These are phyloP conservation scores for Rhyacophila brunnea DNA, from an alignment of 1,140 invertebrate genomes.

Conservation along the genomic window DNA sequence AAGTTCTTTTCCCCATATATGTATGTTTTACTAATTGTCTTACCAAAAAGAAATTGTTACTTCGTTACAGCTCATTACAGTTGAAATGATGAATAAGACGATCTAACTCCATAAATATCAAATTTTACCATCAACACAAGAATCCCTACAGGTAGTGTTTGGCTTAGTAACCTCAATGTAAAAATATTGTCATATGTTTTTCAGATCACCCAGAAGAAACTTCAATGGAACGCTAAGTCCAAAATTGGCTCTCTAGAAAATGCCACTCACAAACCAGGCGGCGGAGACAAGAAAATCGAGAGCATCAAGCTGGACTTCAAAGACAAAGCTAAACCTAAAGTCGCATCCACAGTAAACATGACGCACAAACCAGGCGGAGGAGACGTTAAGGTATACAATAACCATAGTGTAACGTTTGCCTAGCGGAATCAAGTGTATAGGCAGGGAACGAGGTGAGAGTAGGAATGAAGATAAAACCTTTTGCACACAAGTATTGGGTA, in stretches of 20 bases:
- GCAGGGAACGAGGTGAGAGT: conserved; percentile 1
- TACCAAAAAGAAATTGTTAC: no score
- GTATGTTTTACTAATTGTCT: no score
- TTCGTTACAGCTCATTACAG: no score
- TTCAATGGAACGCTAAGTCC: conserved; percentile 90
- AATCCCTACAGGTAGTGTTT: no score
- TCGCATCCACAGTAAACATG: conserved; percentile 90
- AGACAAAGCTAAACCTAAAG: conserved; percentile 87
- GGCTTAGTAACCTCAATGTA: no score
- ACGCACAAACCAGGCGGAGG: conserved; percentile 87
- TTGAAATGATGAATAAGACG: no score
- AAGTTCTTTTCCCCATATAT: no score
- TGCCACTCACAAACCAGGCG: conserved; percentile 86
- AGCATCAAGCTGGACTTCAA: conserved; percentile 88
- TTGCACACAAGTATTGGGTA: not conserved
- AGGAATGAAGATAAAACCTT: not conserved
- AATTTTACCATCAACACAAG: no score
- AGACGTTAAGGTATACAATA: conserved; percentile 74
- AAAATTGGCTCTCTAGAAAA: conserved; percentile 95
- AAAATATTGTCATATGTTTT: no score
- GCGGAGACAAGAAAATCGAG: conserved; percentile 91
- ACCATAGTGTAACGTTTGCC: no score
- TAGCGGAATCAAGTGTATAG: no score
- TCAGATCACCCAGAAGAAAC: conserved; percentile 79
- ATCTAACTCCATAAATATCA: no score